phyloP scores from a whole-genome alignment of 2,888 invertebrate species.

The Frankliniella intonsa region DNA sequence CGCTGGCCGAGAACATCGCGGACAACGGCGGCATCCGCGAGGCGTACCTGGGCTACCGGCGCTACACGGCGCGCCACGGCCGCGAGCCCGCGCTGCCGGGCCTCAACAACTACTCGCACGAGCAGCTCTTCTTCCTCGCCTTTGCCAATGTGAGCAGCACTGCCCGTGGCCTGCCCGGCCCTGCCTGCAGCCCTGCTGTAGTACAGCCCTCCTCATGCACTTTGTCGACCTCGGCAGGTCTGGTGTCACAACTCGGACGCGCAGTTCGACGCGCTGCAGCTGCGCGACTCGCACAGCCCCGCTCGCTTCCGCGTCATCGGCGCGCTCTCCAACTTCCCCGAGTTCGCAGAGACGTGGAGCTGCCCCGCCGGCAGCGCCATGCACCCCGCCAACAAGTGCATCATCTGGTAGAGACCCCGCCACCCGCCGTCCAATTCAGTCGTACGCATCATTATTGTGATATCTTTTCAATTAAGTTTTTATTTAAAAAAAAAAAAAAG shows the following conservation, averaged over 20 bases:
- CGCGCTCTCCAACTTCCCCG: constrained; percentile 83
- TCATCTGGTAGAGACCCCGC: constrained; percentile 63
- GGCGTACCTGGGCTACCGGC: constrained; percentile 63
- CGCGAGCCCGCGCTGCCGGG: constrained; percentile 66
- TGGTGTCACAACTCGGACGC: constrained; percentile 40
- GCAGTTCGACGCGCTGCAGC: constrained; percentile 44
- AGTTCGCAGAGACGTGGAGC: constrained; percentile 81
- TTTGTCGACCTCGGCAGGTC: constrained; percentile 35
- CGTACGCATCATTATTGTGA: background rate
- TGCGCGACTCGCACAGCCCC: constrained; percentile 73
- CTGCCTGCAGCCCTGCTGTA: background rate
- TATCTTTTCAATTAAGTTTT: background rate
- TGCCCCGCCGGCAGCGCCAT: constrained; percentile 82
- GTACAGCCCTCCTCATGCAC: constrained; percentile 25
- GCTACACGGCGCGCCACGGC: constrained; percentile 55
- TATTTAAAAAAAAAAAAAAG: background rate
- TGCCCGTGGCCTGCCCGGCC: constrained; percentile 43
- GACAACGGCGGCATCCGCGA: constrained; percentile 78
- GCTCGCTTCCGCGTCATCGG: constrained; percentile 83
- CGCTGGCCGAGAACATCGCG: constrained; percentile 76
- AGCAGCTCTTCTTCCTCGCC: constrained; percentile 75
- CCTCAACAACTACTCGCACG: constrained; percentile 62
- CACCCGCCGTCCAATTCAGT: no score
- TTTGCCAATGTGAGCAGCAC: constrained; percentile 71
- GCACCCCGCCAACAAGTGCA: constrained; percentile 87